Evolutionary conservation across 1,140 invertebrate species (phyloP).

Genomic region (Aphelinus atriplicis): DNA sequence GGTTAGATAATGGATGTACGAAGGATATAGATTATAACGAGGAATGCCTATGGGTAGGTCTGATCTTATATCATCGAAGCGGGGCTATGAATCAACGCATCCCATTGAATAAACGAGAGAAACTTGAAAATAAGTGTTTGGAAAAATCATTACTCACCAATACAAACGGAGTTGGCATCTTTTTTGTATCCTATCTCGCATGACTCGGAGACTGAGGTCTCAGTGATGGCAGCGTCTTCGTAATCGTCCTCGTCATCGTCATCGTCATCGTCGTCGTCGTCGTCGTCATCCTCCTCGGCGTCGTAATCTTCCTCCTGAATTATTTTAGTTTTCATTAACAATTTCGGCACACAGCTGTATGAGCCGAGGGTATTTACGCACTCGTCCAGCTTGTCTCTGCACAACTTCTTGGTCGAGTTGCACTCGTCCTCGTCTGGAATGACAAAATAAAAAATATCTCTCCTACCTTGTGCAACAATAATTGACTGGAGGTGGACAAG

Average conservation of each 20-base stretch:
- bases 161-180: slow-evolving; percentile 64
- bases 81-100: too few relatives aligned
- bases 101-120: too few relatives aligned
- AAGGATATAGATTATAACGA: too few relatives aligned
- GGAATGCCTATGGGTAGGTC: too few relatives aligned
- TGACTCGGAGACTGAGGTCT: slow-evolving; percentile 50
- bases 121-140: too few relatives aligned
- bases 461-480: too few relatives aligned
- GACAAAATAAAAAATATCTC: background rate
- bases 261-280: slow-evolving; percentile 49
- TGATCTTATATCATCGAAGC: too few relatives aligned
- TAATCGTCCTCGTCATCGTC: slow-evolving; percentile 47
- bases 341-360: slow-evolving; percentile 64
- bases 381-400: slow-evolving; percentile 47
- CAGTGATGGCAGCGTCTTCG: slow-evolving; percentile 54
- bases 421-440: slow-evolving; percentile 78
- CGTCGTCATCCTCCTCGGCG: slow-evolving; percentile 50
- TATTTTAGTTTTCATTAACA: slow-evolving; percentile 53
- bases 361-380: slow-evolving; percentile 72
- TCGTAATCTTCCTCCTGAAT: slow-evolving; percentile 58
- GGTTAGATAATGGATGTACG: background rate
- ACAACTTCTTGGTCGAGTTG: slow-evolving; percentile 54
- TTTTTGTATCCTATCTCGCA: slow-evolving; percentile 66
- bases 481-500: too few relatives aligned
- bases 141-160: slow-evolving; percentile 52